These are phyloP conservation scores for Semaprochilodus insignis DNA, from an alignment of 2,797 vertebrate species.

Conservation along the genomic window DNA sequence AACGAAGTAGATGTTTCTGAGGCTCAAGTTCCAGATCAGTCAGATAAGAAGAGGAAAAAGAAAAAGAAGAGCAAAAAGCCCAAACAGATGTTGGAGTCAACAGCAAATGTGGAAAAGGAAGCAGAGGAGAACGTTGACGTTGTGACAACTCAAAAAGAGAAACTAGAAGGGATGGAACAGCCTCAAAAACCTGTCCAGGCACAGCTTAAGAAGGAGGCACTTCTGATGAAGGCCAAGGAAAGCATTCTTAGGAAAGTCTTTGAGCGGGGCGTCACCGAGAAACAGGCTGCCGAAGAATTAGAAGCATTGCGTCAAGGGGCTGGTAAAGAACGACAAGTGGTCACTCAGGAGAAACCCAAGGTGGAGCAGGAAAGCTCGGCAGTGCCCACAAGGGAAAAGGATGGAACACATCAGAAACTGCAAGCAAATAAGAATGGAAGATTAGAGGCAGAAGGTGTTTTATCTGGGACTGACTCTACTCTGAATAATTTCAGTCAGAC, in stretches of 20 bases:
- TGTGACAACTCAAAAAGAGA: conserved; percentile 29
- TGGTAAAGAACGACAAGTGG: conserved; percentile 44
- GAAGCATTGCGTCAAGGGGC: conserved; percentile 70
- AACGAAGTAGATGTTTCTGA: conserved; percentile 38
- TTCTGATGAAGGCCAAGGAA: conserved; percentile 80
- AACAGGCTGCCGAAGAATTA: conserved; percentile 78
- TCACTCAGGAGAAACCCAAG: conserved; percentile 51
- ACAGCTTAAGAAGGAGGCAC: conserved; percentile 71
- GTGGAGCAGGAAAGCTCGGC: conserved; percentile 27
- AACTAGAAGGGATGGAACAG: conserved; percentile 48
- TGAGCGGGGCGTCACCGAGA: conserved; percentile 76
- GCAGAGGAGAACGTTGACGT: conserved; percentile 26
- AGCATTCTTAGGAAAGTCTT: conserved; percentile 81
- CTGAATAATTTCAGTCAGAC: conserved; percentile 4
- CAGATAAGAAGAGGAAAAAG: conserved; percentile 55
- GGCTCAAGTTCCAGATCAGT: conserved; percentile 37
- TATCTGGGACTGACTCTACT: conserved; percentile 16
- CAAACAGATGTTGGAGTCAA: conserved; percentile 33
- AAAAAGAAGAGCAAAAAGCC: conserved; percentile 57
- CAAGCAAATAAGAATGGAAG: conserved; percentile 36
- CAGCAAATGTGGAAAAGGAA: conserved; percentile 30
- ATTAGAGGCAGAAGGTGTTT: neutral
- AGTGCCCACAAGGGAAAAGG: conserved; percentile 24
- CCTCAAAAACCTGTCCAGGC: conserved; percentile 64
- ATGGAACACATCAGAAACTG: conserved; percentile 42